Percentiles rank a stretch among this genome's conserved stretches.
phyloP scores from a whole-genome alignment of 2,888 invertebrate genomes.

The Drosophila putrida region DNA sequence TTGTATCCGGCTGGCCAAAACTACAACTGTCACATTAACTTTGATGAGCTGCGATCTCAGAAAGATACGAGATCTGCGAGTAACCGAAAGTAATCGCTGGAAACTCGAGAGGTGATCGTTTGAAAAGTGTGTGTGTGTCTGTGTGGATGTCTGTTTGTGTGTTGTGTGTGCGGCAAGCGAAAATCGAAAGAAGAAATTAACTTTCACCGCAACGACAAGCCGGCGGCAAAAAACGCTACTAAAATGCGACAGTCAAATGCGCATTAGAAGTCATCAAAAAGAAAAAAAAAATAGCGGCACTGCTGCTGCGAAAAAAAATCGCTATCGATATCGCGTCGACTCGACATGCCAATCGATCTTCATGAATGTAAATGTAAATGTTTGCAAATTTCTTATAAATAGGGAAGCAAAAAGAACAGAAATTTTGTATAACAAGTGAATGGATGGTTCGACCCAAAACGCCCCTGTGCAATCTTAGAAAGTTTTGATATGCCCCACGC shows the following conservation, averaged over 20 bases:
- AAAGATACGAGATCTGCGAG: slow-evolving; percentile 27
- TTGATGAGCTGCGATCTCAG: slow-evolving; percentile 71
- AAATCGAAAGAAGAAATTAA: slow-evolving; percentile 73
- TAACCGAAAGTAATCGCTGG: slow-evolving; percentile 72
- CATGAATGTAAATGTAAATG: not conserved
- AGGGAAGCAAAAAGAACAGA: not conserved
- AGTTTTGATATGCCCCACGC: slow-evolving; percentile 26
- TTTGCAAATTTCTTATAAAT: not conserved
- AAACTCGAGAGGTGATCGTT: slow-evolving; percentile 66
- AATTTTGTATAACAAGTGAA: slow-evolving; percentile 34
- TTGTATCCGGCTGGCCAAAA: slow-evolving; percentile 52
- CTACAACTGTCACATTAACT: slow-evolving; percentile 78
- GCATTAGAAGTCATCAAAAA: slow-evolving; percentile 70
- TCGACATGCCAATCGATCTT: slow-evolving; percentile 19
- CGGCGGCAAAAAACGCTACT: slow-evolving; percentile 45
- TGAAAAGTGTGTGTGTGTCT: slow-evolving; percentile 58
- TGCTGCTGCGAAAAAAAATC: slow-evolving; percentile 27
- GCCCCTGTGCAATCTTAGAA: slow-evolving; percentile 37
- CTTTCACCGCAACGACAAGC: slow-evolving; percentile 61
- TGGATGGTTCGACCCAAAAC: slow-evolving; percentile 22
- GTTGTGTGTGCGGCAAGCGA: slow-evolving; percentile 58
- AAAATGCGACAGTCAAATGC: slow-evolving; percentile 56
- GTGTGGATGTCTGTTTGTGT: slow-evolving; percentile 16
- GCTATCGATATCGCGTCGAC: slow-evolving; percentile 9
- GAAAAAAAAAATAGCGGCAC: slow-evolving; percentile 1